phyloP scores from a whole-genome alignment of 2,888 invertebrate genomes.

The Ornithoptera alexandrae region DNA sequence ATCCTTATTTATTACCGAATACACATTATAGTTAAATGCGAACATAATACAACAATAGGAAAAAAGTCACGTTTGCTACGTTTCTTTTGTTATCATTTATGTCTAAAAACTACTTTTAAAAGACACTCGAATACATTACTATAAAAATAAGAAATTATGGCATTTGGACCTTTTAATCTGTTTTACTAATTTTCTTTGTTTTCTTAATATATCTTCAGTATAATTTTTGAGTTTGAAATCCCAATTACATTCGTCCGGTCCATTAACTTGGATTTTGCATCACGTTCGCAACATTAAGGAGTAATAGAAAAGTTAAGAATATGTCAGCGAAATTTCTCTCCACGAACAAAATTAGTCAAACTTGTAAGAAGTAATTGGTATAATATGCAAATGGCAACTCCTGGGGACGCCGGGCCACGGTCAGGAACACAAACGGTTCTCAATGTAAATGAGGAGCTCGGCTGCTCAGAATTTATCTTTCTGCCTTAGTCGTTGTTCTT shows the following conservation, averaged over 20 bases:
- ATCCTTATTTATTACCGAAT: no score
- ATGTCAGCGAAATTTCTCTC: conserved; percentile 33
- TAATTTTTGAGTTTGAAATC: no score
- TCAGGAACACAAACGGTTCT: conserved; percentile 59
- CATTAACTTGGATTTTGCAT: not conserved
- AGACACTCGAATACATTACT: no score
- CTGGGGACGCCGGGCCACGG: conserved; percentile 49
- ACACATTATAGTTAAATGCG: no score
- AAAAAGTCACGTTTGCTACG: no score
- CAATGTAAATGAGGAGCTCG: conserved; percentile 63
- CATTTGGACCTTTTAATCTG: no score
- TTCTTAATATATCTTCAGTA: no score
- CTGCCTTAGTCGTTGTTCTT: conserved; percentile 3
- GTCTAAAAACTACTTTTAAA: no score
- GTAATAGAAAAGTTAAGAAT: conserved; percentile 8
- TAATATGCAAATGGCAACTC: conserved; percentile 64
- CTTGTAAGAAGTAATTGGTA: conserved; percentile 70
- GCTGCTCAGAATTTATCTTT: conserved; percentile 54
- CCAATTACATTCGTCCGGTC: not conserved
- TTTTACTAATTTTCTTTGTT: no score
- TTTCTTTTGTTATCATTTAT: no score
- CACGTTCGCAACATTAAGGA: not conserved
- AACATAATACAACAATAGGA: no score
- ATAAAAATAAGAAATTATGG: no score
- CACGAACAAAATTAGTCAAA: conserved; percentile 54